phyloP scores from a whole-genome alignment of 2,888 invertebrate genomes.

The Lasioglossum figueresi region DNA sequence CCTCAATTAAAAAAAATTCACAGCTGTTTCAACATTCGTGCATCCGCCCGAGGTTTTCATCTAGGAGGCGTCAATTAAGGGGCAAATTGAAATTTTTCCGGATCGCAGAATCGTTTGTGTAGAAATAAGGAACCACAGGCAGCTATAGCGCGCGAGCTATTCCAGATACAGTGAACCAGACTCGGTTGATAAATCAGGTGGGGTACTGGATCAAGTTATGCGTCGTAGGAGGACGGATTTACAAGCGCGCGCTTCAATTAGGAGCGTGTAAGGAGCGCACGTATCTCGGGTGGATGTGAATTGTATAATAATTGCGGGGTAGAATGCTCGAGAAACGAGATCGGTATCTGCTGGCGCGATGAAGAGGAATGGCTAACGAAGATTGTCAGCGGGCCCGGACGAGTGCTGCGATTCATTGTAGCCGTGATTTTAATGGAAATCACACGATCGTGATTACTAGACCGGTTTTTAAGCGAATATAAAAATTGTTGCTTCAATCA shows the following conservation, averaged over 20 bases:
- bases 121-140: not conserved
- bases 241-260: constrained; percentile 11
- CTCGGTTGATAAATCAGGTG: constrained; percentile 1
- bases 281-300: constrained; percentile 9
- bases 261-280: constrained; percentile 6
- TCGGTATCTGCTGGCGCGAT: constrained; percentile 5
- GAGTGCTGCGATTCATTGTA: not conserved
- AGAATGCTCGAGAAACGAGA: constrained; percentile 6
- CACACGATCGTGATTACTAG: not conserved
- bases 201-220: constrained; percentile 17
- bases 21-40: not conserved
- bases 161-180: not conserved
- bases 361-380: constrained; percentile 11
- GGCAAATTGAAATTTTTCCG: not conserved
- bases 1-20: not conserved
- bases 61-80: not conserved
- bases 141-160: not conserved
- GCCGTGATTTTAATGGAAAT: not conserved
- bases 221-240: constrained; percentile 7
- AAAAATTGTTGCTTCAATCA: too few relatives aligned
- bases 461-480: too few relatives aligned
- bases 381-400: not conserved
- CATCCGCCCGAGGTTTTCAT: not conserved
- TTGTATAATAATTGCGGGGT: constrained; percentile 9
- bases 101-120: not conserved